phyloP scores from a whole-genome alignment of 2,797 vertebrate species.

The Eutrigla gurnardus region DNA sequence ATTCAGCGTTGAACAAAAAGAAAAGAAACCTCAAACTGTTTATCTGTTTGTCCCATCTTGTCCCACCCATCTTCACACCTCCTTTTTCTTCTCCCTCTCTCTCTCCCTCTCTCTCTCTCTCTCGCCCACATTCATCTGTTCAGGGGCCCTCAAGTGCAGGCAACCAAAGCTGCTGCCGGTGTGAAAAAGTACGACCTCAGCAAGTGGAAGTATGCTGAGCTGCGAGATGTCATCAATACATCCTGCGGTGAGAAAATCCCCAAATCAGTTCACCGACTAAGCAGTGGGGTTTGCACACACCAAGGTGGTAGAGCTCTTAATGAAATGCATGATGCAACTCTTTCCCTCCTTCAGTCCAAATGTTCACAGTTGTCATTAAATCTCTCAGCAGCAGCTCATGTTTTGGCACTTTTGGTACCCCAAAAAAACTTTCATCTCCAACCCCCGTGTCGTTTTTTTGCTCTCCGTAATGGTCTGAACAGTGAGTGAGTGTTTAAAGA shows the following conservation, averaged over 20 bases:
- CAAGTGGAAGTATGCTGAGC: slow-evolving; percentile 99
- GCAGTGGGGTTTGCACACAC: neutral
- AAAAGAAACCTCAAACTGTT: neutral
- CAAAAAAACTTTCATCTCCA: slow-evolving; percentile 17
- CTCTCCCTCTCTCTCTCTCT: neutral
- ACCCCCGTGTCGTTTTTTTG: slow-evolving; percentile 1
- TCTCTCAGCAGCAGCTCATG: slow-evolving; percentile 45
- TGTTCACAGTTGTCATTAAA: slow-evolving; percentile 32
- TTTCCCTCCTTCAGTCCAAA: slow-evolving; percentile 17
- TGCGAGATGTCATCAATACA: slow-evolving; percentile 98
- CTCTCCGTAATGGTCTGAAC: slow-evolving; percentile 16
- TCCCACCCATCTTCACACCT: slow-evolving; percentile 19
- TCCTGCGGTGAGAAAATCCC: slow-evolving; percentile 91
- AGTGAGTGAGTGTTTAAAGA: slow-evolving; percentile 33
- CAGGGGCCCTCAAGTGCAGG: slow-evolving; percentile 95
- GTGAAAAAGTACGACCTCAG: slow-evolving; percentile 97
- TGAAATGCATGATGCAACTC: neutral
- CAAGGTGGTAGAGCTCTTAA: neutral
- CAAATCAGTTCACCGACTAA: slow-evolving; percentile 17
- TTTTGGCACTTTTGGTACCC: slow-evolving; percentile 31
- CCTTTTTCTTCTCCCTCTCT: neutral
- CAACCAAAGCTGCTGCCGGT: slow-evolving; percentile 92
- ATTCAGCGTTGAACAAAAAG: slow-evolving; percentile 8
- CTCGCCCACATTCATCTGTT: slow-evolving; percentile 27
- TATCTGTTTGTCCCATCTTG: slow-evolving; percentile 1